Evolutionary conservation across 2,888 invertebrate species (phyloP).

Genomic region (Antitype chi): DNA sequence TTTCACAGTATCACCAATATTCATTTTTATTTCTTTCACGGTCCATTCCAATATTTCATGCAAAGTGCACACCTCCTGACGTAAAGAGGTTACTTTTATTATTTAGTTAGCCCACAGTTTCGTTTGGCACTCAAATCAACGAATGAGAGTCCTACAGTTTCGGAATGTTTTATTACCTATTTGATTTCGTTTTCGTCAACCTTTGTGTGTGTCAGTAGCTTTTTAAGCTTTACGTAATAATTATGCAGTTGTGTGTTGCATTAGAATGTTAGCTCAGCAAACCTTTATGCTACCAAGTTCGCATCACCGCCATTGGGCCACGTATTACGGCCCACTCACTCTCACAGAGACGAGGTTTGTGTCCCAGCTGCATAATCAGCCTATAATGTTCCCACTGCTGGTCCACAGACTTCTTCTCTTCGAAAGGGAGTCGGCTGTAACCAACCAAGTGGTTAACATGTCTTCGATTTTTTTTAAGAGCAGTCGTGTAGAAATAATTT

Average conservation of each 20-base stretch:
- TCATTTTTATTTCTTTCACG: not conserved
- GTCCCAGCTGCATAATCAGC: too few species aligned
- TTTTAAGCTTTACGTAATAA: not conserved
- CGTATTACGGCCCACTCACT: not conserved
- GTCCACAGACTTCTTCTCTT: too few species aligned
- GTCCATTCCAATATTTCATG: not conserved
- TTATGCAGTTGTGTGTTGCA: not conserved
- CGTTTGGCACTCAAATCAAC: not conserved
- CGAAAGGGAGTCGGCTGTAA: too few species aligned
- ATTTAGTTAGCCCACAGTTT: not conserved
- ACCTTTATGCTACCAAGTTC: not conserved
- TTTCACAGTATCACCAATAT: not conserved
- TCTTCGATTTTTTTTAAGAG: too few species aligned
- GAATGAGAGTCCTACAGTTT: not conserved
- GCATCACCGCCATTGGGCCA: not conserved
- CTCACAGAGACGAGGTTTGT: not conserved
- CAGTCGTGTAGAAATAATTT: too few species aligned
- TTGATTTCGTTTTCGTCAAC: not conserved
- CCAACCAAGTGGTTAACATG: too few species aligned
- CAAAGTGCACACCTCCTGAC: not conserved
- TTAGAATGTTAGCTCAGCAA: not conserved
- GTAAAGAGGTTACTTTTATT: constrained; percentile 5
- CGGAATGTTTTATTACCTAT: not conserved
- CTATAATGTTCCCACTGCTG: too few species aligned
- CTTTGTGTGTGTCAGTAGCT: too few species aligned